Base-by-base conservation (phyloP, 1,140 invertebrate genomes). In the Drosophila burlai region DNA sequence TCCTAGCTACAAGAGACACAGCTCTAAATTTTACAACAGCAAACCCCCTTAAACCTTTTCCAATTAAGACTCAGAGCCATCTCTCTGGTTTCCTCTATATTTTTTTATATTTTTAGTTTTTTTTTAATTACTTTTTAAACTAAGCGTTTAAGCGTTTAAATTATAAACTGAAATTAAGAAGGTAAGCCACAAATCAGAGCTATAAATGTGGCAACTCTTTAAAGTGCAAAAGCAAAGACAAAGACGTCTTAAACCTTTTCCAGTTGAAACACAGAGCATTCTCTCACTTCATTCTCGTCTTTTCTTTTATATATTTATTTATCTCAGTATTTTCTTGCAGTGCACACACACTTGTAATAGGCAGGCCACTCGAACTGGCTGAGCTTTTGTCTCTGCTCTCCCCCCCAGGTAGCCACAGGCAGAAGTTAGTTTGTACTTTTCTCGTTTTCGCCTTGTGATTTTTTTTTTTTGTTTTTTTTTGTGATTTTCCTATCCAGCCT, bases 331-430 rank as follows among this genome's bases (percentile, higher is more conserved):
- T 21, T 71, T 67, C 21, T 38, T 29, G 1, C 54, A 52, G 67
- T 73, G 69, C 38, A 54, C 26, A 57, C 67, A 79, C 65, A 76
- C 61, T 42, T 74, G 76, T 76, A 79, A 75, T 82, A 86, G 78
- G 77, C 84, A 74, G 64, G 43, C 67, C 65, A 83, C 80, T 85
- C 78, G 75, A 64, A 58, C 69, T 58, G 81, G 52, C 72, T 38
- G 59, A 55, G 83, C 72, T 80, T 83, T 83, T 86, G 76, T 89
- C 83, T 89, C 57, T 4, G 38, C 16, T 38, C n/a, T 36, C 8
- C 7, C 34, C 15, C 52, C 54, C 84, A 86, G 83, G 84, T 86
- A 89, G 80, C 60, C 68, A 74, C 71, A 78, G 81, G 59, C 58
- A 80, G 62, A 85, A 68, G 43, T 78, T 73, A 72, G 67, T 79